phyloP scores from a whole-genome alignment of 2,888 invertebrate species.

The Mesoligia furuncula region DNA sequence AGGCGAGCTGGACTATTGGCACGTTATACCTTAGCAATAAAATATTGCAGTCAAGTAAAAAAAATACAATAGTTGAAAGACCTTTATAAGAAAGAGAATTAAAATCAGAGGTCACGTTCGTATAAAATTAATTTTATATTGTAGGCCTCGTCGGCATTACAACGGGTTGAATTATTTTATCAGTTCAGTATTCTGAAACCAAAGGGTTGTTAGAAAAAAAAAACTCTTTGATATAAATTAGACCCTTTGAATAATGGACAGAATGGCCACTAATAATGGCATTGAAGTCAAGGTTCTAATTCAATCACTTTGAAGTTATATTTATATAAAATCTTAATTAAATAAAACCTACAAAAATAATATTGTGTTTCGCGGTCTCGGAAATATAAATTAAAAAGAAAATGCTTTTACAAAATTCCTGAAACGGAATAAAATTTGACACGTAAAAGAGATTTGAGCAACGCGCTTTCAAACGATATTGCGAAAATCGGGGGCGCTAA shows the following conservation, averaged over 20 bases:
- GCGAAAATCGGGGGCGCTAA: conserved; percentile 15
- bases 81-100: not conserved
- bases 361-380: not conserved
- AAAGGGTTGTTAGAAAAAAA: conserved; percentile 34
- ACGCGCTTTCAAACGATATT: conserved; percentile 24
- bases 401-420: not conserved
- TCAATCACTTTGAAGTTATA: conserved; percentile 12
- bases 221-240: conserved; percentile 40
- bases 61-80: not conserved
- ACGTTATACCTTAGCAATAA: not conserved
- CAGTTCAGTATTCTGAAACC: conserved; percentile 39
- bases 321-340: conserved; percentile 12
- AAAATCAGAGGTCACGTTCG: conserved; percentile 6
- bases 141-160: conserved; percentile 21
- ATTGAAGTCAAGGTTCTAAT: conserved; percentile 17
- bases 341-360: conserved; percentile 13
- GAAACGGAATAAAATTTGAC: conserved; percentile 12
- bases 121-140: conserved; percentile 22
- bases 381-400: not conserved
- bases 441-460: conserved; percentile 26
- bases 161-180: conserved; percentile 39
- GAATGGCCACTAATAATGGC: conserved; percentile 37
- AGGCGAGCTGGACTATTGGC: not conserved
- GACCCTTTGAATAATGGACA: conserved; percentile 13
- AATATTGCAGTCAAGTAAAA: not conserved